These are phyloP conservation scores for Clitarchus hookeri DNA, from an alignment of 2,888 invertebrate species.

Conservation along the genomic window DNA sequence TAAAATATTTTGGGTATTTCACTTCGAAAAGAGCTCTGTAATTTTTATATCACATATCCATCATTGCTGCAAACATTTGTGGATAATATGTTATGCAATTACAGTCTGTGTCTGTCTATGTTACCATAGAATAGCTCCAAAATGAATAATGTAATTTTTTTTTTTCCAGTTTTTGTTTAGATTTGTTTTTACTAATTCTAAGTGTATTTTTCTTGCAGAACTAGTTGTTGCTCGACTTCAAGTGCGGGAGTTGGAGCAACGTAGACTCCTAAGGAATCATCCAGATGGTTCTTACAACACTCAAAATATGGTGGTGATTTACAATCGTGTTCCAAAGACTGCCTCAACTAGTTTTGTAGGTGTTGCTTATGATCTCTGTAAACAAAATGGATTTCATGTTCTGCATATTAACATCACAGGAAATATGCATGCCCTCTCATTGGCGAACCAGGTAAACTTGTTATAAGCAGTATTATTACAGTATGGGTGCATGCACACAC, in stretches of 20 bases:
- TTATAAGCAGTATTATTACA: not conserved
- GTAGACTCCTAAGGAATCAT: not conserved
- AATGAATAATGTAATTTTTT: no score
- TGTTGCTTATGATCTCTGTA: slow-evolving; percentile 71
- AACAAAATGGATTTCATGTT: slow-evolving; percentile 71
- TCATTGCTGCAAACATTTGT: no score
- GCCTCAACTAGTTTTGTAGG: slow-evolving; percentile 96
- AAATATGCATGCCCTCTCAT: slow-evolving; percentile 92
- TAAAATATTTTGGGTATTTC: no score
- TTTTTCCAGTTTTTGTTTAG: no score
- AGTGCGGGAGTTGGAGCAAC: slow-evolving; percentile 35
- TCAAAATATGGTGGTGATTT: slow-evolving; percentile 79
- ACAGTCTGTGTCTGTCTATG: no score
- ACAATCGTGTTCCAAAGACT: slow-evolving; percentile 96
- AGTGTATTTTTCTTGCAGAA: slow-evolving; percentile 29
- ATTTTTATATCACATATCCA: no score
- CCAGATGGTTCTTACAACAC: not conserved
- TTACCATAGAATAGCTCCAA: no score
- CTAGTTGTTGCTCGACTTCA: slow-evolving; percentile 39
- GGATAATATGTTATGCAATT: no score
- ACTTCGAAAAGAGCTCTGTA: no score
- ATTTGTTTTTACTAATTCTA: no score
- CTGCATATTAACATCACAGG: slow-evolving; percentile 95
- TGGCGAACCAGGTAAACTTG: slow-evolving; percentile 79
- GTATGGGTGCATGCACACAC: not conserved